Evolutionary conservation across 2,113 vertebrate genomes (phyloP).

Genomic region (Pseudonaja textilis): DNA sequence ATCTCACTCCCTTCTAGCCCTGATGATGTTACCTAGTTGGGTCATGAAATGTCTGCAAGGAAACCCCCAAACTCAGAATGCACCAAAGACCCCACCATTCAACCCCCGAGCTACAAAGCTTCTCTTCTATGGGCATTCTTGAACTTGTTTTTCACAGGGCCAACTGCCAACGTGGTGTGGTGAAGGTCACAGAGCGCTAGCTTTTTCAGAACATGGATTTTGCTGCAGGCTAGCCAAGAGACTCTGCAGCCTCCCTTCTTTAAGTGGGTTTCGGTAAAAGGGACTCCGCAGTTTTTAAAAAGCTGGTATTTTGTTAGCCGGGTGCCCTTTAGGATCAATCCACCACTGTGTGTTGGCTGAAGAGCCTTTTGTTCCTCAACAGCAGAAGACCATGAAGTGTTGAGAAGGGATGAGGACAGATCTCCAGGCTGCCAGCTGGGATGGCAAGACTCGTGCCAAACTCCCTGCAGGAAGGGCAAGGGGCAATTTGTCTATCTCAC

Average conservation of each 20-base stretch:
- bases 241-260: neutral
- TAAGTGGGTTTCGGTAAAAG: neutral
- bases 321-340: constrained; percentile 41
- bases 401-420: neutral
- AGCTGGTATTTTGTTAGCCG: constrained; percentile 38
- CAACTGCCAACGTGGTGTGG: neutral
- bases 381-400: neutral
- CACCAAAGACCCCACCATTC: neutral
- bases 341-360: neutral
- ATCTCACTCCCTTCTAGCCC: neutral
- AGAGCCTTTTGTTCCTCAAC: neutral
- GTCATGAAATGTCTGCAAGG: neutral
- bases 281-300: neutral
- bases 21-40: neutral
- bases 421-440: neutral
- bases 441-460: neutral
- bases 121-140: neutral
- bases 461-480: neutral
- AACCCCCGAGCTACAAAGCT: neutral
- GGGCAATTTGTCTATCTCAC: neutral
- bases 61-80: neutral
- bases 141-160: neutral
- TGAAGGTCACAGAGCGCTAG: neutral
- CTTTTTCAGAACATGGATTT: neutral
- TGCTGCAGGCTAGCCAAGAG: neutral